Percentiles rank a stretch among this genome's conserved stretches.
phyloP scores from a whole-genome alignment of 2,888 invertebrate species.

The Chrysodeixis includens region DNA sequence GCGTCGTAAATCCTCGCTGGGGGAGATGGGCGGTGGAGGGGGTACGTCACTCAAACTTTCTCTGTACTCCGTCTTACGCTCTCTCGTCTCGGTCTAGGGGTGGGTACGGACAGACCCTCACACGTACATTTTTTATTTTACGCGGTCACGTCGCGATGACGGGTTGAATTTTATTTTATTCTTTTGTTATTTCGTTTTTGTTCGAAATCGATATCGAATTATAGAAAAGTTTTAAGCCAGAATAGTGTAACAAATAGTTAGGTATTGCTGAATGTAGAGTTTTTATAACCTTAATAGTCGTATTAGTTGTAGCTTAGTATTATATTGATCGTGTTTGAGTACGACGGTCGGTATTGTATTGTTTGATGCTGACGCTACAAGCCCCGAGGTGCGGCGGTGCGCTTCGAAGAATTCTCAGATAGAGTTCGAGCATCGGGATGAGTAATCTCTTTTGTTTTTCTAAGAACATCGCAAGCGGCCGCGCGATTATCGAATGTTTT shows the following conservation, averaged over 20 bases:
- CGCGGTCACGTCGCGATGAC: slow-evolving; percentile 62
- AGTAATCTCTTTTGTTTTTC: slow-evolving; percentile 89
- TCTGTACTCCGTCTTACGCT: slow-evolving; percentile 88
- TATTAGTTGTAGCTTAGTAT: slow-evolving; percentile 19
- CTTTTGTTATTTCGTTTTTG: slow-evolving; percentile 36
- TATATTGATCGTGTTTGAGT: slow-evolving; percentile 33
- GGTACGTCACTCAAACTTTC: slow-evolving; percentile 89
- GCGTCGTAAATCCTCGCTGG: slow-evolving; percentile 88
- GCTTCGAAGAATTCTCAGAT: slow-evolving; percentile 85
- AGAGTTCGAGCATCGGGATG: slow-evolving; percentile 86
- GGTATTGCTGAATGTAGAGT: slow-evolving; percentile 5
- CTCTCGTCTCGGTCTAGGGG: slow-evolving; percentile 80
- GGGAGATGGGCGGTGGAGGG: slow-evolving; percentile 78
- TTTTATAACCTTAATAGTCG: slow-evolving; percentile 17
- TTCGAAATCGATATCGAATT: slow-evolving; percentile 22
- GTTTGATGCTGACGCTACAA: slow-evolving; percentile 75
- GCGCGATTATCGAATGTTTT: slow-evolving; percentile 81
- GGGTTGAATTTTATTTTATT: slow-evolving; percentile 61
- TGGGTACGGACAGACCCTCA: slow-evolving; percentile 80
- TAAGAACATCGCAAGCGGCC: slow-evolving; percentile 75
- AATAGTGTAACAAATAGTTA: slow-evolving; percentile 15
- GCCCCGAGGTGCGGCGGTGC: slow-evolving; percentile 71
- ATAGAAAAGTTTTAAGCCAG: slow-evolving; percentile 12
- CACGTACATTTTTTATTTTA: slow-evolving; percentile 68
- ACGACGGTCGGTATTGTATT: slow-evolving; percentile 29